Percentiles rank a stretch among this genome's conserved stretches.
Evolutionary conservation across 92 coral and sea anemone genomes (phyloP).

Genomic region (Palythoa grandis): DNA sequence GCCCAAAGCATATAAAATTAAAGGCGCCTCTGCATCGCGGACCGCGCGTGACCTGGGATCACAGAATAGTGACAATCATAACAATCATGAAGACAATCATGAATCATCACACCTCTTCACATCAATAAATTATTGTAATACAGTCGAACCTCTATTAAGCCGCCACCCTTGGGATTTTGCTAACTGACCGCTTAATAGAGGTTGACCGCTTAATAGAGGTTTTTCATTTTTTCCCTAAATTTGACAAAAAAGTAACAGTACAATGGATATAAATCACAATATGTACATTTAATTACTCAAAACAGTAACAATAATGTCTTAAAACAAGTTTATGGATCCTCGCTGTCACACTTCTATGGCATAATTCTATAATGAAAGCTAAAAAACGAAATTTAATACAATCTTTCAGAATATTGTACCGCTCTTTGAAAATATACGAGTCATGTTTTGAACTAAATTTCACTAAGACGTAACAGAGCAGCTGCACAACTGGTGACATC

Average conservation of each 20-base stretch:
- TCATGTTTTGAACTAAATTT: slow-evolving; percentile 36
- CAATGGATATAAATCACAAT: slow-evolving; percentile 30
- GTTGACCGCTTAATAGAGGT: slow-evolving; percentile 25
- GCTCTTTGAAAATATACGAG: slow-evolving; percentile 37
- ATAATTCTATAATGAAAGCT: too few relatives aligned
- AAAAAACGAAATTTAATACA: too few relatives aligned
- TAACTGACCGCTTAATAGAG: slow-evolving; percentile 32
- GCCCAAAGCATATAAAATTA: too few relatives aligned
- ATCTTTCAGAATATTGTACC: slow-evolving; percentile 38
- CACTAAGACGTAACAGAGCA: slow-evolving; percentile 31
- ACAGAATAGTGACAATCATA: too few relatives aligned
- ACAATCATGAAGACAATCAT: too few relatives aligned
- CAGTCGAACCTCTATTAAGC: slow-evolving; percentile 36
- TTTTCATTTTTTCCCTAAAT: slow-evolving; percentile 22
- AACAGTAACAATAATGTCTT: slow-evolving; percentile 25
- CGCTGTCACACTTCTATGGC: too few relatives aligned
- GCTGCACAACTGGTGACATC: slow-evolving; percentile 28
- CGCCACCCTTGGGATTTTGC: slow-evolving; percentile 20
- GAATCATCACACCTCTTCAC: too few relatives aligned
- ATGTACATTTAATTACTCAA: slow-evolving; percentile 16
- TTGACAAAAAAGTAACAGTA: slow-evolving; percentile 24
- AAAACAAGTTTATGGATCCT: slow-evolving; percentile 35
- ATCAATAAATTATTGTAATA: too few relatives aligned
- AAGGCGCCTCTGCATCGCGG: too few relatives aligned
- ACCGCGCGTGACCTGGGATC: too few relatives aligned